These are phyloP conservation scores for Invenusta paracnida DNA, from an alignment of 2,888 invertebrate species.

Conservation along the genomic window DNA sequence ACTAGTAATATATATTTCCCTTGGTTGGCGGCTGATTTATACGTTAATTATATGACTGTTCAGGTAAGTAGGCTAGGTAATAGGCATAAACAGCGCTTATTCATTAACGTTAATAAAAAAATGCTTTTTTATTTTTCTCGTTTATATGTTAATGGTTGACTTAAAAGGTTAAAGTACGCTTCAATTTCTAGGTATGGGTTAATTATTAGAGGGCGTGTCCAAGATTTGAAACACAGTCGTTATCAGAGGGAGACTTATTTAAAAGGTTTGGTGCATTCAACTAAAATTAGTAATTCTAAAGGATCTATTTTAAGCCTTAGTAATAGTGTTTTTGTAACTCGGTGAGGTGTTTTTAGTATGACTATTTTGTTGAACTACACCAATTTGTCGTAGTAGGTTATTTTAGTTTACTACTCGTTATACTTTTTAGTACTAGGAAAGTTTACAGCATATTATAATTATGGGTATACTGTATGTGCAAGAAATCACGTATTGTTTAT, in stretches of 20 bases:
- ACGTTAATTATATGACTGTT: neutral
- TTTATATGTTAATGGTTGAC: neutral
- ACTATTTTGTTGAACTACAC: neutral
- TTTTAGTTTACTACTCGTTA: neutral
- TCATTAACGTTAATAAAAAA: neutral
- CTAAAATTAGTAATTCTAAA: neutral
- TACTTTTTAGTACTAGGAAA: neutral
- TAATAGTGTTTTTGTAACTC: neutral
- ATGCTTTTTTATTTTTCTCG: neutral
- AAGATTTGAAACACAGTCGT: neutral
- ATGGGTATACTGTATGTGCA: neutral
- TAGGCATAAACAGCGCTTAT: neutral
- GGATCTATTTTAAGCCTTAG: neutral
- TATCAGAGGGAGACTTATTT: neutral
- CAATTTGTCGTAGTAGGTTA: neutral
- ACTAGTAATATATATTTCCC: neutral
- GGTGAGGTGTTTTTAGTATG: neutral
- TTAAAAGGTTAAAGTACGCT: neutral
- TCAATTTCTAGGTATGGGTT: neutral
- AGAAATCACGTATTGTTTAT: neutral
- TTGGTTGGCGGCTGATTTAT: neutral
- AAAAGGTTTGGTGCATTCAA: neutral
- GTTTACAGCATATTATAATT: neutral
- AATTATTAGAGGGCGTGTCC: neutral
- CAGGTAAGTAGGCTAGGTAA: neutral